Evolutionary conservation across 2,113 vertebrate species (phyloP), one percentile per base, ranked within the genome.

Genomic region (Scatophagus argus): DNA sequence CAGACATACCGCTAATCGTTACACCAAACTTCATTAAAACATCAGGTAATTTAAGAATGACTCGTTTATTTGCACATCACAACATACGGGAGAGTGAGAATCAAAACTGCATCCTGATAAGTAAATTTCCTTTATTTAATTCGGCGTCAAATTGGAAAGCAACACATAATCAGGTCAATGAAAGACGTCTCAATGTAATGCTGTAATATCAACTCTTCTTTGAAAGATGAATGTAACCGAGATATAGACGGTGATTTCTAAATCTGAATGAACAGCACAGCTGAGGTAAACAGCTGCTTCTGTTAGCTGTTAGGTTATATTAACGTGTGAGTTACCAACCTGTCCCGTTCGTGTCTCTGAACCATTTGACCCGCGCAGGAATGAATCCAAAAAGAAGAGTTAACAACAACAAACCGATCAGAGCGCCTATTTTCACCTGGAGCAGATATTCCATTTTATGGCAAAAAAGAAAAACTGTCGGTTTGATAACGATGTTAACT

Each of bases 311-410:
- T 21, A 12, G n/a, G 12, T 21, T 9, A 12, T 32, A 31, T 38
- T 2, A 67, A 14, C 0, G 16, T 54, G 21, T 29, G n/a, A n/a
- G n/a, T n/a, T n/a, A 60, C 91, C n/a, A 54, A 95, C 94, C 95
- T 90, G 93, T 92, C 21, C 93, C 93, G 52, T 89, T 87, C 0
- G 89, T 86, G 21, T 88, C 73, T n/a, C 91, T 89, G 84, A 95
- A 94, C 90, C 93, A 95, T 44, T 74, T 88, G 31, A 96, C 64
- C 1, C 89, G 86, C 44, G 92, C 94, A 2, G 95, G 96, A 6
- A 96, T 92, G 6, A 95, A 91, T 12, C 95, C 95, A 34, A 92
- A 94, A 10, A 96, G 21, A 0, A 96, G 84, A 1, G 96, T 96
- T 31, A 96, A 46, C 1, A 94, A 3, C 64, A 95, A 67, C 32